Evolutionary conservation across 2,888 invertebrate genomes (phyloP).

Genomic region (Dyspetes luteomarginatus): DNA sequence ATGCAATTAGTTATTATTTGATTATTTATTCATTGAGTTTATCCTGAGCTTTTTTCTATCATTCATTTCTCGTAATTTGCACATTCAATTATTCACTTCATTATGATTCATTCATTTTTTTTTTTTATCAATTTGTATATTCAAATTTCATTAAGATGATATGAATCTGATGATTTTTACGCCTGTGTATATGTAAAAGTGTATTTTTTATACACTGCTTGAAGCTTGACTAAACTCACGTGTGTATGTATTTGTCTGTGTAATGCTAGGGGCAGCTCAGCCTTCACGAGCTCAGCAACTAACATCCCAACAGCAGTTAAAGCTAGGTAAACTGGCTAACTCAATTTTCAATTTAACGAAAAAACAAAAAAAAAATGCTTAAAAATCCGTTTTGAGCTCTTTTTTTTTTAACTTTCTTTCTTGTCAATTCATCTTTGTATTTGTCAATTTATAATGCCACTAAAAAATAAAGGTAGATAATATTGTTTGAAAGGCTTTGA

Average conservation of each 20-base stretch:
- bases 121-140: too few species aligned
- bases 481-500: constrained; percentile 16
- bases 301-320: constrained; percentile 82
- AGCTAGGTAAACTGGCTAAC: constrained; percentile 79
- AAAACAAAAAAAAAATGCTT: constrained; percentile 9
- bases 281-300: constrained; percentile 82
- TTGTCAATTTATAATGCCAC: constrained; percentile 16
- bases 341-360: constrained; percentile 40
- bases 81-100: too few species aligned
- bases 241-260: constrained; percentile 57
- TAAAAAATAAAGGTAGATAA: constrained; percentile 16
- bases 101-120: too few species aligned
- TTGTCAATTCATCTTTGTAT: constrained; percentile 17
- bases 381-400: constrained; percentile 19
- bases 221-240: constrained; percentile 61
- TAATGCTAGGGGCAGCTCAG: constrained; percentile 80
- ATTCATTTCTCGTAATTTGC: too few species aligned
- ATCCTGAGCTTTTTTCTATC: too few species aligned
- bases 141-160: not conserved
- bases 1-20: too few species aligned
- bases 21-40: too few species aligned
- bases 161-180: constrained; percentile 35
- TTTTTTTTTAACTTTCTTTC: constrained; percentile 27
- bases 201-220: constrained; percentile 40
- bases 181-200: not conserved